Percentiles rank a stretch among this genome's conserved stretches.
Evolutionary conservation across 2,888 invertebrate genomes (phyloP).

Genomic region (Mesopsocus fuscifrons): DNA sequence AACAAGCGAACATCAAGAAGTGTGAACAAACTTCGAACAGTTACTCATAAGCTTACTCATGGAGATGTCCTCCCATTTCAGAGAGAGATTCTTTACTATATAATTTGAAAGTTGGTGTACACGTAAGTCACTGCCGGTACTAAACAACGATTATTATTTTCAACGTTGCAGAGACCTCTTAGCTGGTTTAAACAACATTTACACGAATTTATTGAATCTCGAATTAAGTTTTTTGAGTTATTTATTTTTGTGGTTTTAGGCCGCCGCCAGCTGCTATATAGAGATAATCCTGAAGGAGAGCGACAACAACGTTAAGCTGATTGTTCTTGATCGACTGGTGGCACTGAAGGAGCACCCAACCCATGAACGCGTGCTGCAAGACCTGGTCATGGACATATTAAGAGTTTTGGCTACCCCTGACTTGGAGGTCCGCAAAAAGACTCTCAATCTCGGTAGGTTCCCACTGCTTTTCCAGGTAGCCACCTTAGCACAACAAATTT

Average conservation of each 20-base stretch:
- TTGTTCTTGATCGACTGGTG: slow-evolving; percentile 84
- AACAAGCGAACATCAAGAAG: no score
- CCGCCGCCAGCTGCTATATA: slow-evolving; percentile 95
- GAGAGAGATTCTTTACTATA: no score
- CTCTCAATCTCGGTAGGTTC: slow-evolving; percentile 42
- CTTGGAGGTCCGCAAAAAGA: slow-evolving; percentile 82
- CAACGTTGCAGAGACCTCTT: no score
- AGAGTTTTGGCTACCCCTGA: slow-evolving; percentile 84
- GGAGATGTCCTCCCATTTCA: no score
- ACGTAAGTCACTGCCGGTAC: no score
- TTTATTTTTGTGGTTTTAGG: slow-evolving; percentile 26
- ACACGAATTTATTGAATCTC: no score
- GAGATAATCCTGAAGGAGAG: slow-evolving; percentile 98
- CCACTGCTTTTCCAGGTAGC: neutral
- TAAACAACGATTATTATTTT: no score
- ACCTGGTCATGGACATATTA: slow-evolving; percentile 93
- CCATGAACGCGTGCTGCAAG: slow-evolving; percentile 71
- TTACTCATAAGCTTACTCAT: no score
- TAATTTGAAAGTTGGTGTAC: no score
- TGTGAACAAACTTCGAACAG: no score
- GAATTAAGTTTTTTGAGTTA: slow-evolving; percentile 4
- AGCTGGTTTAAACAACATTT: no score
- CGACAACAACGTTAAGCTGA: slow-evolving; percentile 98
- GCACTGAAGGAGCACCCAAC: slow-evolving; percentile 66
- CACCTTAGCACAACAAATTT: no score